Percentiles rank a stretch among this genome's conserved stretches.
Conservation (phyloP, 2,797 vertebrate species). For the Argyrosomus regius region DNA sequence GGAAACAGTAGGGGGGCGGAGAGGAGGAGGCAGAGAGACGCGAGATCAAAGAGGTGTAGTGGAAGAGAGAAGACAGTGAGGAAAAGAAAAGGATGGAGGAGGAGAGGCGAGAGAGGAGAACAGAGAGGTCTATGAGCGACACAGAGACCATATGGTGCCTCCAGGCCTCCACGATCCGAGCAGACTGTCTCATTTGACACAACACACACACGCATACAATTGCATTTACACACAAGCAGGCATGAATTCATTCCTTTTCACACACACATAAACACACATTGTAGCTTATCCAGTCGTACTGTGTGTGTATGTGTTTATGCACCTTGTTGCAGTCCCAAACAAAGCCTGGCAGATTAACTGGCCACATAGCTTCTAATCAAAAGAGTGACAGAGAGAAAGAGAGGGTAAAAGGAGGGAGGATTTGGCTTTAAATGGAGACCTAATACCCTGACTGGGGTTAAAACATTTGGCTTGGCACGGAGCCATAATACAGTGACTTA, state of each 20-base stretch:
- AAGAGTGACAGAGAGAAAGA: constrained; percentile 40
- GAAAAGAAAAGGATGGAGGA: constrained; percentile 49
- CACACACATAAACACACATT: constrained; percentile 31
- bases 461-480: constrained; percentile 52
- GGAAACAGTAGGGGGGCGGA: constrained; percentile 35
- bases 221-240: constrained; percentile 27
- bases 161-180: constrained; percentile 55
- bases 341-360: constrained; percentile 61
- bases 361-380: constrained; percentile 55
- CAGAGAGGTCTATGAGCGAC: constrained; percentile 61
- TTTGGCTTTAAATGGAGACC: constrained; percentile 49
- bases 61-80: constrained; percentile 35
- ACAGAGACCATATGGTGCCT: constrained; percentile 74
- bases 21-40: constrained; percentile 12
- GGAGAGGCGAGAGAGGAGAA: constrained; percentile 45
- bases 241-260: constrained; percentile 25
- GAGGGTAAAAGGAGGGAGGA: constrained; percentile 27
- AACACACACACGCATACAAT: constrained; percentile 37
- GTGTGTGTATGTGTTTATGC: constrained; percentile 44
- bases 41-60: constrained; percentile 53
- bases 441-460: constrained; percentile 34
- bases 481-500: constrained; percentile 46
- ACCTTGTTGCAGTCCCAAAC: constrained; percentile 34
- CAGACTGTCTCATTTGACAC: constrained; percentile 62
- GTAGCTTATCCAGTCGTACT: constrained; percentile 27